phyloP scores from a whole-genome alignment of 2,888 invertebrate genomes.

The Epinotia bilunana region DNA sequence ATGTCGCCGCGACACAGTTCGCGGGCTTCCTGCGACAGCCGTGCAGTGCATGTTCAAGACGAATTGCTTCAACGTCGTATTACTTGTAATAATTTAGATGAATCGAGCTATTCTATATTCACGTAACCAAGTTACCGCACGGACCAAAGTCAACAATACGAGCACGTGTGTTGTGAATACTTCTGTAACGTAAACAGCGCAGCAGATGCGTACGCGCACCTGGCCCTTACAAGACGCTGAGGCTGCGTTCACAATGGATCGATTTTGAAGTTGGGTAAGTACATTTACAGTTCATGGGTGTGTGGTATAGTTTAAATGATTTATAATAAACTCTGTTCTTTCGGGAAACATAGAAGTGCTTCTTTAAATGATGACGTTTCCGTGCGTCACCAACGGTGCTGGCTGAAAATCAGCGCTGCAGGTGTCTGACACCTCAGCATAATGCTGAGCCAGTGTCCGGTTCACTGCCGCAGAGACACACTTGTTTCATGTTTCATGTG shows the following conservation, averaged over 20 bases:
- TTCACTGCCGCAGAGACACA: no score
- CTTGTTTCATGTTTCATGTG: no score
- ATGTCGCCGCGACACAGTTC: no score
- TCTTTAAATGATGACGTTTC: no score
- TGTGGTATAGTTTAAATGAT: neutral
- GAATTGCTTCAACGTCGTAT: neutral
- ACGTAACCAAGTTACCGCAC: constrained; percentile 36
- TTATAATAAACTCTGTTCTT: neutral
- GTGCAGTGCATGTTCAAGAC: no score
- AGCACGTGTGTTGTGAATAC: constrained; percentile 46
- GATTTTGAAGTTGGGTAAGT: neutral
- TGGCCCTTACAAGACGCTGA: constrained; percentile 51
- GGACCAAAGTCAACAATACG: constrained; percentile 19
- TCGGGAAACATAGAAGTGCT: no score
- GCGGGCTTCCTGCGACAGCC: no score
- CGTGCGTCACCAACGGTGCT: no score
- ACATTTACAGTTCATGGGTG: neutral
- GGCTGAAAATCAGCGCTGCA: no score
- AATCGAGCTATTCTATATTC: neutral
- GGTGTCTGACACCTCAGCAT: no score
- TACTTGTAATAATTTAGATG: neutral
- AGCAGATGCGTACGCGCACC: constrained; percentile 70
- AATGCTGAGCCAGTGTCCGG: no score
- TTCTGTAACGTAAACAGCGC: constrained; percentile 52
- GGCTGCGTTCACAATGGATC: constrained; percentile 21